A percentile compares a stretch with the other conserved stretches of the same genome.
These are phyloP conservation scores for Chaetodon auriga DNA, from an alignment of 2,113 vertebrate species.

Conservation along the genomic window DNA sequence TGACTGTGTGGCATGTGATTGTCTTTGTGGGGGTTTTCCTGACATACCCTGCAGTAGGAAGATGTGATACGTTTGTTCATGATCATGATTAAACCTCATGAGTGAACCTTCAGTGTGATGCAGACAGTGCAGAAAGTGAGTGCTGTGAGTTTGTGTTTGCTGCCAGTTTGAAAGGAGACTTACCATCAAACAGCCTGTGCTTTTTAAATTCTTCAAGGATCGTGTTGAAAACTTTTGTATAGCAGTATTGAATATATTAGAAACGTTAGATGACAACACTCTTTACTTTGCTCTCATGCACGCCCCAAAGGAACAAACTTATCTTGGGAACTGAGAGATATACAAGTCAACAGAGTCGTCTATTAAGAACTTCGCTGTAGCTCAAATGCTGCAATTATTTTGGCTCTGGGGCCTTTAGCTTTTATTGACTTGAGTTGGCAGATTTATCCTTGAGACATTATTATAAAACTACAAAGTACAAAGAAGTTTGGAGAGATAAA, in stretches of 20 bases:
- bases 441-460: no score
- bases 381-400: neutral
- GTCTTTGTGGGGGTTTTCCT: neutral
- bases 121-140: neutral
- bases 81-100: neutral
- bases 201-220: neutral
- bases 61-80: neutral
- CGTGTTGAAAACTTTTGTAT: neutral
- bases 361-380: neutral
- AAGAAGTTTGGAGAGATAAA: no score
- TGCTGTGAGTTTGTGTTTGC: neutral
- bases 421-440: no score
- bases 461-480: no score
- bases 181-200: neutral
- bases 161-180: neutral
- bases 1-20: neutral
- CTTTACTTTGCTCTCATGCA: neutral
- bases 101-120: neutral
- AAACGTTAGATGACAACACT: neutral
- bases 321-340: neutral
- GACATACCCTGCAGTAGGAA: neutral
- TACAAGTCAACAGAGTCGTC: neutral
- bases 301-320: neutral
- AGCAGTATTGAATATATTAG: neutral
- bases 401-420: no score